Percentiles rank a stretch among this genome's conserved stretches.
Conservation (phyloP, 2,113 vertebrate species). For the Cichladusa arquata region DNA sequence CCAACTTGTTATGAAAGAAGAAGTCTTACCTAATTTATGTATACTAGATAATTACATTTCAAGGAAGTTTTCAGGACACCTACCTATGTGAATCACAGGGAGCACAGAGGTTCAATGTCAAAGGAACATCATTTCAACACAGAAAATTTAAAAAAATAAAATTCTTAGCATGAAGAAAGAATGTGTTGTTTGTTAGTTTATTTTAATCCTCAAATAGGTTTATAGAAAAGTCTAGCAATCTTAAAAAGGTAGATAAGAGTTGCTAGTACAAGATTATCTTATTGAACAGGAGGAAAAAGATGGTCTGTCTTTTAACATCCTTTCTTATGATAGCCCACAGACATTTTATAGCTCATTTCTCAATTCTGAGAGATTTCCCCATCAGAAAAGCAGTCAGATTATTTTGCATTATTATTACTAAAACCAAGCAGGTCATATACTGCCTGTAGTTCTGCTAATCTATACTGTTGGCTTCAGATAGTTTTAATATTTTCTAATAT, state of each 20-base stretch:
- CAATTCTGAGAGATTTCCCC: not conserved
- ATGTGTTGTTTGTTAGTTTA: too few relatives aligned
- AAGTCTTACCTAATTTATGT: accelerated
- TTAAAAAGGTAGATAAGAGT: not conserved
- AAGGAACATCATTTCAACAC: not conserved
- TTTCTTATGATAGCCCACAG: not conserved
- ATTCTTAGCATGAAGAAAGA: not conserved
- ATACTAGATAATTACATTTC: not conserved
- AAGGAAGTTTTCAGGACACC: not conserved
- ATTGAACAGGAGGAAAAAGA: not conserved
- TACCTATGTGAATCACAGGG: not conserved
- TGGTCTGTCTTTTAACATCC: not conserved
- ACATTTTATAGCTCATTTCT: not conserved
- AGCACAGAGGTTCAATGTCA: not conserved
- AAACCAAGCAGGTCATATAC: not conserved
- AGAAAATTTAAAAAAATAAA: not conserved
- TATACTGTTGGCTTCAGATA: not conserved
- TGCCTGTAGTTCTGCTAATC: not conserved
- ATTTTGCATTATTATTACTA: not conserved
- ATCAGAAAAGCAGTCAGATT: not conserved
- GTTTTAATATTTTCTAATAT: not conserved
- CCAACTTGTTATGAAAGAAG: not conserved
- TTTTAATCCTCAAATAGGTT: not conserved
- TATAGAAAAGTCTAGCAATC: not conserved
- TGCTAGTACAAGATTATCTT: not conserved